Conservation (phyloP, 2,113 vertebrate genomes). For the Epinephelus lanceolatus region DNA sequence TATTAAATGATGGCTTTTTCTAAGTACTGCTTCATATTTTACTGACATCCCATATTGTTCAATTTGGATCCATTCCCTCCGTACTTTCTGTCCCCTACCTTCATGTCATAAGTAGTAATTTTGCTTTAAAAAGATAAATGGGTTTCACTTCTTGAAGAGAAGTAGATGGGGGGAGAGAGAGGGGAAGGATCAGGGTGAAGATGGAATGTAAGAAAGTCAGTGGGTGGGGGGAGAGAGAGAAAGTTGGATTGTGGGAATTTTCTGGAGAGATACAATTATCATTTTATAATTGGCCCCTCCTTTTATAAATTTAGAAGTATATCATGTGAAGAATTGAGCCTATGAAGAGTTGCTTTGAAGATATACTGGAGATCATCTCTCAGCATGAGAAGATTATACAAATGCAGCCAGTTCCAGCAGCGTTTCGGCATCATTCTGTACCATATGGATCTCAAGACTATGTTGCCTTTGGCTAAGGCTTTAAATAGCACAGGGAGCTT, state of each 20-base stretch:
- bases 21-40: slow-evolving; percentile 22
- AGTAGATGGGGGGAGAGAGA: slow-evolving; percentile 14
- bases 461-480: slow-evolving; percentile 17
- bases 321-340: slow-evolving; percentile 30
- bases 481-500: slow-evolving; percentile 34
- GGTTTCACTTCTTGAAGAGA: slow-evolving; percentile 34
- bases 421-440: slow-evolving; percentile 7
- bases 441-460: slow-evolving; percentile 28
- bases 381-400: slow-evolving; percentile 49
- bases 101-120: slow-evolving; percentile 54
- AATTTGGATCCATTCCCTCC: slow-evolving; percentile 30
- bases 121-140: slow-evolving; percentile 58
- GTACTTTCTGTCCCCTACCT: slow-evolving; percentile 44
- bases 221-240: slow-evolving; percentile 31
- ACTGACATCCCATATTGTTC: slow-evolving; percentile 35
- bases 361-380: slow-evolving; percentile 51
- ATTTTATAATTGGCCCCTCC: slow-evolving; percentile 42
- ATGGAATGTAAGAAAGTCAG: slow-evolving; percentile 26
- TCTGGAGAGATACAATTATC: slow-evolving; percentile 53
- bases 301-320: slow-evolving; percentile 50
- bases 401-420: slow-evolving; percentile 33
- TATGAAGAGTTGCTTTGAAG: slow-evolving; percentile 47
- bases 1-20: slow-evolving; percentile 23
- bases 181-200: slow-evolving; percentile 14
- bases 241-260: slow-evolving; percentile 33